These are phyloP conservation scores for Stenopsyche tienmushanensis DNA, from an alignment of 1,140 invertebrate species.

Conservation along the genomic window DNA sequence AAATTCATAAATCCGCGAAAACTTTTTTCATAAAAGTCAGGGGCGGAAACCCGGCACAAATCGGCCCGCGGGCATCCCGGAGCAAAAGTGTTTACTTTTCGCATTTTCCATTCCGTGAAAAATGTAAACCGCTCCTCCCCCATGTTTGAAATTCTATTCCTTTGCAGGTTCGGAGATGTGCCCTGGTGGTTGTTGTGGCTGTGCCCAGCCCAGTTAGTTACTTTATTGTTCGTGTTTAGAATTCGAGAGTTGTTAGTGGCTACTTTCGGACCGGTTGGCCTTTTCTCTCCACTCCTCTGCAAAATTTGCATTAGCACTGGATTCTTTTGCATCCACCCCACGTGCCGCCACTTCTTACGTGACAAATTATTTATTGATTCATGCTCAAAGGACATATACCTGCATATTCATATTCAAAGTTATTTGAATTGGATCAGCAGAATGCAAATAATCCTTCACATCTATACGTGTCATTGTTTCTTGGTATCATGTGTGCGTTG, in stretches of 20 bases:
- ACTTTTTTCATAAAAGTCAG: slow-evolving; percentile 29
- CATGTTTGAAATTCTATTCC: background rate
- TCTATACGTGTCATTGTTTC: too few relatives aligned
- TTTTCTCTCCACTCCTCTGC: too few relatives aligned
- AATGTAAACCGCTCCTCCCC: background rate
- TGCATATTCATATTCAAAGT: too few relatives aligned
- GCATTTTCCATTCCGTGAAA: background rate
- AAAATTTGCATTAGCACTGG: slow-evolving; percentile 33
- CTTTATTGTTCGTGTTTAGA: slow-evolving; percentile 2
- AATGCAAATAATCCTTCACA: too few relatives aligned
- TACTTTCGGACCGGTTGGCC: background rate
- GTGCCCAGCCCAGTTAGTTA: background rate
- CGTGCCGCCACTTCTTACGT: background rate
- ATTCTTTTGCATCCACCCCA: slow-evolving; percentile 21
- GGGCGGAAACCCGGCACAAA: too few relatives aligned
- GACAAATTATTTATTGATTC: too few relatives aligned
- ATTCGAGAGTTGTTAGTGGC: background rate
- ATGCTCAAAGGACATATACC: too few relatives aligned
- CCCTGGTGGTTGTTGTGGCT: too few relatives aligned
- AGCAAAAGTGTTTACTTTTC: slow-evolving; percentile 11
- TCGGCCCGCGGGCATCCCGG: slow-evolving; percentile 17
- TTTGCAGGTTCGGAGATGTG: too few relatives aligned
- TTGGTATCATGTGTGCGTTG: too few relatives aligned
- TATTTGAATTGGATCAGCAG: too few relatives aligned
- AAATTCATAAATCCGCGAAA: slow-evolving; percentile 20